Conservation (phyloP, 2,888 invertebrate species). For the Polydrusus cervinus region DNA sequence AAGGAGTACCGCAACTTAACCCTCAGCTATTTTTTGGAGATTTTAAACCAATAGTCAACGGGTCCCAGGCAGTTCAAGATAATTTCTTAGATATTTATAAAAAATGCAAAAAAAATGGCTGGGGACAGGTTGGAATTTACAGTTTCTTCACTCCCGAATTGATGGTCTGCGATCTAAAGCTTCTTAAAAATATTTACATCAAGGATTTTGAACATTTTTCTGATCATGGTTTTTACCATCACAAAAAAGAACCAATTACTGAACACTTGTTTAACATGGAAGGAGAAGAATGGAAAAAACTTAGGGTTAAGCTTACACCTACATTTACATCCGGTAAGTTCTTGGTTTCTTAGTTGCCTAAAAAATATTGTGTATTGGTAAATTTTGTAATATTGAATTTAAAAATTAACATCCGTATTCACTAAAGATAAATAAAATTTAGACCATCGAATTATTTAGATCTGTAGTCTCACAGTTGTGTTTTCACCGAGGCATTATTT, state of each 20-base stretch:
- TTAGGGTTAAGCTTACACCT: conserved; percentile 32
- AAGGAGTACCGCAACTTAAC: not conserved
- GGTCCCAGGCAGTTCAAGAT: not conserved
- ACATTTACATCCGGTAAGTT: conserved; percentile 36
- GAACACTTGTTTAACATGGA: conserved; percentile 31
- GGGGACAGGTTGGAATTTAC: conserved; percentile 35
- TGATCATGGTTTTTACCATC: conserved; percentile 31
- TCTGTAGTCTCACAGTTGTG: no score
- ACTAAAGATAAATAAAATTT: no score
- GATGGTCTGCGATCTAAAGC: conserved; percentile 31
- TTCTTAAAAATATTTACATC: conserved; percentile 42
- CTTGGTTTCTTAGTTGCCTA: no score
- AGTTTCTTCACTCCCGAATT: conserved; percentile 24
- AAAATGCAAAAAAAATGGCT: not conserved
- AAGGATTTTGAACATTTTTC: conserved; percentile 43
- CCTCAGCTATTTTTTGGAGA: not conserved
- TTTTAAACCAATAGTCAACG: not conserved
- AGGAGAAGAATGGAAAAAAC: conserved; percentile 31
- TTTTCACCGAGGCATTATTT: no score
- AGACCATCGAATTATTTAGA: no score
- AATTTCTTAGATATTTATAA: not conserved
- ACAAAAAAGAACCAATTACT: conserved; percentile 11
- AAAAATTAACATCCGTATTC: no score
- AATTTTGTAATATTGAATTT: no score
- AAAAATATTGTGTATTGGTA: no score